These are phyloP conservation scores for Eleginops maclovinus DNA, from an alignment of 2,113 vertebrate genomes.

Conservation along the genomic window DNA sequence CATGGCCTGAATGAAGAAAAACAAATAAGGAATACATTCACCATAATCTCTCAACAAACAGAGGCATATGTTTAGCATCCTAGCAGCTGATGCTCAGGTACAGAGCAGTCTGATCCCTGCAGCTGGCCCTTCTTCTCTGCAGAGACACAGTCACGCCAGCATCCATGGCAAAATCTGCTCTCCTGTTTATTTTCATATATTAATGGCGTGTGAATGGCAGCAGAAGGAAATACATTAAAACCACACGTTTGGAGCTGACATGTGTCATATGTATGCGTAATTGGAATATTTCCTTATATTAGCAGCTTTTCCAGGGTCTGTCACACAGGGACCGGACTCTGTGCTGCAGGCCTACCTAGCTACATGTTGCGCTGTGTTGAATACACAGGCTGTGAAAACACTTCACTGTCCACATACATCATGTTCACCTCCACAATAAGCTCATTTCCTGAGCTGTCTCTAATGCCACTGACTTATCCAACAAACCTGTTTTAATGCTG, in stretches of 20 bases:
- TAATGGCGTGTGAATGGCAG: neutral
- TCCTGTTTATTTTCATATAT: neutral
- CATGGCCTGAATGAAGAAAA: slow-evolving; percentile 60
- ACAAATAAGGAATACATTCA: slow-evolving; percentile 24
- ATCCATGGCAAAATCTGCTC: slow-evolving; percentile 5
- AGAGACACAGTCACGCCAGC: neutral
- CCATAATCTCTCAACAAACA: slow-evolving; percentile 7
- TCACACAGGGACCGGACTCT: slow-evolving; percentile 2
- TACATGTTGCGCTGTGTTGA: slow-evolving; percentile 75
- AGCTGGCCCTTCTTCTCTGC: neutral
- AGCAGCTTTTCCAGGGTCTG: neutral
- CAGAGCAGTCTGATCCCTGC: neutral
- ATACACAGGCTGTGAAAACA: slow-evolving; percentile 7
- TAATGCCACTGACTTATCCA: neutral
- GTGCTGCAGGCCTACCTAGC: slow-evolving; percentile 44
- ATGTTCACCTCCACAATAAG: neutral
- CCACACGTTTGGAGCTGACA: neutral
- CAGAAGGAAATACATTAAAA: neutral
- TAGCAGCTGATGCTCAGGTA: neutral
- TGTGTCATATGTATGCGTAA: neutral
- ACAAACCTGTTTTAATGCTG: slow-evolving; percentile 10
- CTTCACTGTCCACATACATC: neutral
- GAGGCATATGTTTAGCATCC: neutral
- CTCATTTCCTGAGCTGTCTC: neutral
- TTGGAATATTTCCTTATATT: neutral